phyloP scores from a whole-genome alignment of 2,113 vertebrate genomes.

The Fregata magnificens region DNA sequence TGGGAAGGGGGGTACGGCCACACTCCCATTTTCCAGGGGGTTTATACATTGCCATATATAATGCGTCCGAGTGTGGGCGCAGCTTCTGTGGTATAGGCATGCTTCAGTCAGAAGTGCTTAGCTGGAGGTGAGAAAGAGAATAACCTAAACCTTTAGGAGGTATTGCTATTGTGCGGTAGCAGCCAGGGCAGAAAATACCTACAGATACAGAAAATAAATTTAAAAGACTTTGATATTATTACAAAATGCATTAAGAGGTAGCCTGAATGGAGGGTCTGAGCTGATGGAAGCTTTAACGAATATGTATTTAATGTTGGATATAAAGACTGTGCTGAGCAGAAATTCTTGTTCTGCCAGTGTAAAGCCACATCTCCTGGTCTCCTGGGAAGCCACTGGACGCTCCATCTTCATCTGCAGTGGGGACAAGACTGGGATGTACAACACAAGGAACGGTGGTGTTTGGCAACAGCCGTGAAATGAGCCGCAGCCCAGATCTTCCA shows the following conservation, averaged over 20 bases:
- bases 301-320: not conserved
- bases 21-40: accelerated
- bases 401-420: not conserved
- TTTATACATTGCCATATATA: accelerated
- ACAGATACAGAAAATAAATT: not conserved
- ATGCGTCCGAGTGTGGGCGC: not conserved
- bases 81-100: not conserved
- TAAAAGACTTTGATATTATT: not conserved
- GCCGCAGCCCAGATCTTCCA: not conserved
- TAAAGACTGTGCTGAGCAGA: not conserved
- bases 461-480: not conserved
- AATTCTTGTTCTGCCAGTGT: not conserved
- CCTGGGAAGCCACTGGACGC: not conserved
- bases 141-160: not conserved
- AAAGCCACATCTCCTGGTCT: not conserved
- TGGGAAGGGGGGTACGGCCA: not conserved
- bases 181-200: not conserved
- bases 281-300: not conserved
- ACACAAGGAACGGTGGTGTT: not conserved
- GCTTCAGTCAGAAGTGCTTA: not conserved
- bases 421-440: not conserved
- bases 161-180: not conserved
- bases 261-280: not conserved
- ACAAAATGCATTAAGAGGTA: not conserved
- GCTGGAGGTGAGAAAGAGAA: not conserved